Evolutionary conservation across 1,140 invertebrate genomes (phyloP).

Genomic region (Zaprionus inermis): DNA sequence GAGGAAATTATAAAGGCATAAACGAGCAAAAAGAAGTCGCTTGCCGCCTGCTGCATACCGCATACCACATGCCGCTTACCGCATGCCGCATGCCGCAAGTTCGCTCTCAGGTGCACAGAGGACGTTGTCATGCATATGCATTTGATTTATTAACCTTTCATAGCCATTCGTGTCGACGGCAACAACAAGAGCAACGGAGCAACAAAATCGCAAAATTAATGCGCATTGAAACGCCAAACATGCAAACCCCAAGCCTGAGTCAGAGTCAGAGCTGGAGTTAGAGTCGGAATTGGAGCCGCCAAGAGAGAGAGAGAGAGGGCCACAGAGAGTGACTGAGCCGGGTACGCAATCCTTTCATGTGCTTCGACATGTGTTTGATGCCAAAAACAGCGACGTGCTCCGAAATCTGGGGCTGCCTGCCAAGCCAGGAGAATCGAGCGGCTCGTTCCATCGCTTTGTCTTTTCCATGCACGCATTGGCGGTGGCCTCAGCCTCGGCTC

Average conservation of each 20-base stretch:
- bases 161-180: constrained; percentile 78
- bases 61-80: constrained; percentile 51
- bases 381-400: constrained; percentile 79
- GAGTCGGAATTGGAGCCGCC: background rate
- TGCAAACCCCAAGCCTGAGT: constrained; percentile 54
- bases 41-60: constrained; percentile 47
- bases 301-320: constrained; percentile 4
- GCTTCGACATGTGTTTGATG: constrained; percentile 79
- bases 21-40: constrained; percentile 34
- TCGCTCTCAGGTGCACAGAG: constrained; percentile 64
- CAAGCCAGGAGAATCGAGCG: constrained; percentile 15
- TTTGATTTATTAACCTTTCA: constrained; percentile 81
- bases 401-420: constrained; percentile 67
- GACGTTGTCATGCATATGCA: constrained; percentile 72
- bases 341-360: constrained; percentile 70
- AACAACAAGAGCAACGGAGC: constrained; percentile 63
- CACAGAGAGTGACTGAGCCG: constrained; percentile 20
- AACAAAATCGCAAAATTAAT: constrained; percentile 69
- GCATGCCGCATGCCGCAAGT: constrained; percentile 39
- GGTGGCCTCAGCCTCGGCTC: background rate
- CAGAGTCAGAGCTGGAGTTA: background rate
- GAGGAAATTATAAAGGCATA: constrained; percentile 80
- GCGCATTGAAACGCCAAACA: constrained; percentile 80
- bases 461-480: background rate
- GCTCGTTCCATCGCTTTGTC: constrained; percentile 12